A percentile compares a stretch with the other conserved stretches of the same genome.
Conservation (phyloP, 2,797 vertebrate species). For the Oreortyx pictus region DNA sequence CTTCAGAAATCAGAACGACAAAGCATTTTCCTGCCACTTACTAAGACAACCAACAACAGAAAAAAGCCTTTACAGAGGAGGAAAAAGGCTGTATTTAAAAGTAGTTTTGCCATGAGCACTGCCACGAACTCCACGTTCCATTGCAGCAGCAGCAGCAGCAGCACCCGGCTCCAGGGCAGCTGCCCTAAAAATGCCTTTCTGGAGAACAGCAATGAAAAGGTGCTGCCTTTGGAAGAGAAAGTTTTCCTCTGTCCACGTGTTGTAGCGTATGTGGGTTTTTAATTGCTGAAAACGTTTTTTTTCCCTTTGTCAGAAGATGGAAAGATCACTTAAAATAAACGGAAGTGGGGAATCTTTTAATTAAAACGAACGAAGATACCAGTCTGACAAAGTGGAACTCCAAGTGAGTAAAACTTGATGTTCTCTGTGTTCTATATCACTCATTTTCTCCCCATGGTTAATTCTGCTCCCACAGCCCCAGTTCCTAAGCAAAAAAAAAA, state of each 20-base stretch:
- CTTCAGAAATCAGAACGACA: not conserved
- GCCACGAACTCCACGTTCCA: not conserved
- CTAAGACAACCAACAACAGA: not conserved
- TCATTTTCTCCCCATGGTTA: not conserved
- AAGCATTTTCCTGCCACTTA: not conserved
- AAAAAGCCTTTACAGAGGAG: not conserved
- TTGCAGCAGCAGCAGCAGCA: not conserved
- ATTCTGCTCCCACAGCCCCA: not conserved
- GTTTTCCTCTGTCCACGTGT: not conserved
- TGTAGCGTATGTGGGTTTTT: not conserved
- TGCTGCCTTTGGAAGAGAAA: not conserved
- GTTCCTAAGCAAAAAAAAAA: not conserved
- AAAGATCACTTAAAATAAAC: rapidly evolving
- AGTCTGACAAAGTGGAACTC: not conserved
- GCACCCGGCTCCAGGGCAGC: not conserved
- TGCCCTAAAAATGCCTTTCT: not conserved
- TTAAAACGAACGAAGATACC: not conserved
- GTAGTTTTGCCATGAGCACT: not conserved
- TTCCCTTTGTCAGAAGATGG: not conserved
- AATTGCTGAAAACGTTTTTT: not conserved
- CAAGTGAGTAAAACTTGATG: not conserved
- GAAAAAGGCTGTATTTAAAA: not conserved
- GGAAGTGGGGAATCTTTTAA: not conserved
- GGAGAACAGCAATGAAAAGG: not conserved
- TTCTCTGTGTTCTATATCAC: not conserved